These are phyloP conservation scores for Grammomys dolichurus DNA, from an alignment of 2,113 vertebrate species.

Conservation along the genomic window DNA sequence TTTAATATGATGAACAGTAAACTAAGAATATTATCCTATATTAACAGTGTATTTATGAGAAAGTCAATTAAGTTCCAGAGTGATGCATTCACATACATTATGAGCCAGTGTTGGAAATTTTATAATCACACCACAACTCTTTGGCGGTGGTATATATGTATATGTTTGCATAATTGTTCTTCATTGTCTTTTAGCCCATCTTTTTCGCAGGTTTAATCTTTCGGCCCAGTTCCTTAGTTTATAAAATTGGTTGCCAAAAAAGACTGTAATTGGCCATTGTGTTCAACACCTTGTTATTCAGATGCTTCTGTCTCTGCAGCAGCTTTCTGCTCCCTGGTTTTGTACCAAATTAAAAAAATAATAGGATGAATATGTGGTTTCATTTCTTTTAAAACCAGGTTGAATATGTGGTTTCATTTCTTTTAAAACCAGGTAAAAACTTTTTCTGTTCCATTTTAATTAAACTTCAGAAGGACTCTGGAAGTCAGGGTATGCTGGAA, in stretches of 20 bases:
- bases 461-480: slow-evolving; percentile 60
- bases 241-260: slow-evolving; percentile 42
- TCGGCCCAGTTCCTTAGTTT: slow-evolving; percentile 49
- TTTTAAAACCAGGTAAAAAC: slow-evolving; percentile 47
- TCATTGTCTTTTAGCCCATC: slow-evolving; percentile 38
- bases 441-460: slow-evolving; percentile 57
- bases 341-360: slow-evolving; percentile 59
- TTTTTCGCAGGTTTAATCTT: slow-evolving; percentile 58
- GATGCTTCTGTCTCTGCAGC: neutral
- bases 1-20: slow-evolving; percentile 37
- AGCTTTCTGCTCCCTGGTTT: neutral
- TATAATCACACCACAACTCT: neutral
- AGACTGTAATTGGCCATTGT: neutral
- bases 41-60: slow-evolving; percentile 65
- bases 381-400: slow-evolving; percentile 50
- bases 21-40: slow-evolving; percentile 57
- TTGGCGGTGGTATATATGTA: neutral
- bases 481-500: slow-evolving; percentile 51
- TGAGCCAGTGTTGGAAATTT: slow-evolving; percentile 51
- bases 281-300: slow-evolving; percentile 37
- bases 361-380: slow-evolving; percentile 35
- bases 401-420: slow-evolving; percentile 24
- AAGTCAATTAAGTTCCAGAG: slow-evolving; percentile 66
- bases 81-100: slow-evolving; percentile 69
- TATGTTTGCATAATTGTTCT: slow-evolving; percentile 12